Base-by-base conservation (phyloP, 2,113 vertebrate genomes). In the Clupea harengus region DNA sequence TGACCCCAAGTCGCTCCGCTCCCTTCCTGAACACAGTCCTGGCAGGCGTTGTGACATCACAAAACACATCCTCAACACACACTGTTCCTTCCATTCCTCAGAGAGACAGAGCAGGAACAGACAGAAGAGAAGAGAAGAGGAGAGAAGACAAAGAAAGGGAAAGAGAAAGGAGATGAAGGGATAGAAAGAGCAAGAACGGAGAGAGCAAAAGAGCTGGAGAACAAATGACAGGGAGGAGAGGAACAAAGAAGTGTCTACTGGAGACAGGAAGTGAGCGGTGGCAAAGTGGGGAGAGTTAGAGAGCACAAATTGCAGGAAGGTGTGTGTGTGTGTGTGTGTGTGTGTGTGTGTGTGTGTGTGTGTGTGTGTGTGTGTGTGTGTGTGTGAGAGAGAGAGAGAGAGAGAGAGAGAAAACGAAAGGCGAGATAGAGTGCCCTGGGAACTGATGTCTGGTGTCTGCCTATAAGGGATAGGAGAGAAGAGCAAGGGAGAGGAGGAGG, bases 21-120 rank as follows among this genome's bases (percentile, higher is more conserved):
- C 80, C 87, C 81, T 72, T 86, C 82, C 81, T 89, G 84, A 88
- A 88, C 81, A 85, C 72, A 47, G 85, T 47, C 45, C 45, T 87
- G 81, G 82, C 82, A 57, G 85, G 25, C 8, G 49, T n/a, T n/a
- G 72, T 78, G 78, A 90, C 75, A 67, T 87, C 82, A 50, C 85
- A 88, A 80, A 84, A 82, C 45, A 89, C 88, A 90, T 89, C 87
- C 10, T 89, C 87, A 52, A 90, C 82, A 87, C 83, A 83, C 6
- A 88, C 46, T 47, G 82, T 18, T 10, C 85, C 82, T 45, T 88
- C 89, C 89, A 89, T 89, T 6, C 89, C 88, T 89, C 8, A 90
- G 84, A 82, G 60, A 81, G 82, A 87, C 6, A 25, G 83, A 22
- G 57, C 82, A 52, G 54, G 45, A 57, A 49, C 60, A 83, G 84